Evolutionary conservation across 2,797 vertebrate genomes (phyloP).

Genomic region (Microchirus variegatus): DNA sequence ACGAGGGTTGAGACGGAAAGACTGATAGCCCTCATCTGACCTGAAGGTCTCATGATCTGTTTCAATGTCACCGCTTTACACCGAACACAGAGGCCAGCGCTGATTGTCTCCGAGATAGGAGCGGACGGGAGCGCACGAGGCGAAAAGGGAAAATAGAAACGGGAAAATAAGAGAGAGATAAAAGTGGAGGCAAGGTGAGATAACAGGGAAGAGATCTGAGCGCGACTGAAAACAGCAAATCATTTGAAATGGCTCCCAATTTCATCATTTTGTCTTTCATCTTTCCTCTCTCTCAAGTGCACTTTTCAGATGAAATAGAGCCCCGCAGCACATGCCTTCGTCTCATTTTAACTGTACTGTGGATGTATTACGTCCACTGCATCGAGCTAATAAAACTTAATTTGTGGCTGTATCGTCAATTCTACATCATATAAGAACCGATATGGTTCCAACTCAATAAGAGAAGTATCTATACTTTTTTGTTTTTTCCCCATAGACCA

Average conservation of each 20-base stretch:
- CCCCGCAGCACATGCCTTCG: slow-evolving; percentile 13
- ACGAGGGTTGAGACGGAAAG: slow-evolving; percentile 3
- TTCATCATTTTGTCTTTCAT: slow-evolving; percentile 45
- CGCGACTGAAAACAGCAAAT: slow-evolving; percentile 20
- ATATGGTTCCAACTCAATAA: no score
- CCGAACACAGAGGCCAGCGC: slow-evolving; percentile 31
- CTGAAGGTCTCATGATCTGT: slow-evolving; percentile 22
- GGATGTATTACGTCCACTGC: slow-evolving; percentile 6
- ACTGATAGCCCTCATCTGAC: slow-evolving; percentile 35
- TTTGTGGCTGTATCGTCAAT: slow-evolving; percentile 13
- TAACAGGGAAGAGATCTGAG: slow-evolving; percentile 30
- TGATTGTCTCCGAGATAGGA: slow-evolving; percentile 48
- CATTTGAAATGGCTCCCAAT: slow-evolving; percentile 39
- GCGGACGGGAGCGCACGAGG: slow-evolving; percentile 22
- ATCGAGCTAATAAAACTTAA: slow-evolving; percentile 5
- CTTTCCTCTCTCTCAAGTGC: slow-evolving; percentile 24
- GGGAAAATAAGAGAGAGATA: slow-evolving; percentile 19
- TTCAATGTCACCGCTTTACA: slow-evolving; percentile 42
- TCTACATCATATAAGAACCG: neutral
- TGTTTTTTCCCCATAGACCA: no score
- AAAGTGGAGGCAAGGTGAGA: slow-evolving; percentile 29
- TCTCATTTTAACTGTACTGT: slow-evolving; percentile 19
- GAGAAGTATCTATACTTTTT: no score
- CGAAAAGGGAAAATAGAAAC: neutral
- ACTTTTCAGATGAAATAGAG: slow-evolving; percentile 28